Percentiles rank a stretch among this genome's conserved stretches.
phyloP scores from a whole-genome alignment of 2,888 invertebrate species.

The Gortyna flavago region DNA sequence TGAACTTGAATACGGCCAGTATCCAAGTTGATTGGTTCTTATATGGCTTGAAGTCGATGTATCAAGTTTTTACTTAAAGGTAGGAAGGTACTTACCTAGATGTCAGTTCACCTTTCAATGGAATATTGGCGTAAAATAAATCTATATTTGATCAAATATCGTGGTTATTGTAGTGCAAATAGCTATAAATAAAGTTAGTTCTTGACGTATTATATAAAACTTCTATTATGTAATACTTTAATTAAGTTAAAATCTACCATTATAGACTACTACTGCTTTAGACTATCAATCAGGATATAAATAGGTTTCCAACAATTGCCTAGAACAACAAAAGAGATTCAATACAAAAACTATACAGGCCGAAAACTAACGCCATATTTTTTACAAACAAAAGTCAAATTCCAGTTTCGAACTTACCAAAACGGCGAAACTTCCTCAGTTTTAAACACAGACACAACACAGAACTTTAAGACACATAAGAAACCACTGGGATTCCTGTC shows the following conservation, averaged over 20 bases:
- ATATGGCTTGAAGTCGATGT: slow-evolving; percentile 7
- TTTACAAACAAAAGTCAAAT: slow-evolving; percentile 11
- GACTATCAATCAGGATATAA: slow-evolving; percentile 34
- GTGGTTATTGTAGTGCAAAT: not conserved
- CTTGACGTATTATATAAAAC: not conserved
- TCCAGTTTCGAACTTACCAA: slow-evolving; percentile 65
- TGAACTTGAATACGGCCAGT: slow-evolving; percentile 39
- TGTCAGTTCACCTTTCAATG: not conserved
- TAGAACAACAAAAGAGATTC: slow-evolving; percentile 26
- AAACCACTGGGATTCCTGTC: slow-evolving; percentile 75
- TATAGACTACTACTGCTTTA: not conserved
- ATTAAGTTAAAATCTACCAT: slow-evolving; percentile 37
- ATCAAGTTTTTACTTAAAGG: slow-evolving; percentile 24
- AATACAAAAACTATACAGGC: slow-evolving; percentile 1
- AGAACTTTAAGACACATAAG: slow-evolving; percentile 76
- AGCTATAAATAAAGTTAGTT: not conserved
- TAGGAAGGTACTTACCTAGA: not conserved
- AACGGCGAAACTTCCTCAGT: slow-evolving; percentile 72
- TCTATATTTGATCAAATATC: not conserved
- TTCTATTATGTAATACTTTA: slow-evolving; percentile 21
- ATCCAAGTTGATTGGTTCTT: slow-evolving; percentile 31
- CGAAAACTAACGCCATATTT: not conserved
- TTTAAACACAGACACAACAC: slow-evolving; percentile 79
- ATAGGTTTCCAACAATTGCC: slow-evolving; percentile 31
- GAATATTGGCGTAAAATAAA: not conserved